phyloP scores from a whole-genome alignment of 2,113 vertebrate genomes.

The Salvelinus fontinalis region DNA sequence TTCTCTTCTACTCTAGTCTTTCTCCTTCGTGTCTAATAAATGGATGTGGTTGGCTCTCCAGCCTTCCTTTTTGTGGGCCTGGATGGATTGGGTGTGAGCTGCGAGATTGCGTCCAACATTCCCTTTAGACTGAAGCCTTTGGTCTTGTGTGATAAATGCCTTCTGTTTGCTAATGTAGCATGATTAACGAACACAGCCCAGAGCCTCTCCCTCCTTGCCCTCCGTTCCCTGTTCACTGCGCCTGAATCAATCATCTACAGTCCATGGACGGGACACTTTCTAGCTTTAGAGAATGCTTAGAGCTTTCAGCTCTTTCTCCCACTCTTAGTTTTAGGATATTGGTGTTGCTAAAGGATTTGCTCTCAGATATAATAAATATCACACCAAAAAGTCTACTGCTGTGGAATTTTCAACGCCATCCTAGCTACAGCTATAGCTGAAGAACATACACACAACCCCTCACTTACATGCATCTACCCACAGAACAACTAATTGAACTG shows the following conservation, averaged over 20 bases:
- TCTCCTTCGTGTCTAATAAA: conserved; percentile 47
- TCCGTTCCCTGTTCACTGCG: conserved; percentile 40
- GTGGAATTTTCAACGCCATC: background rate
- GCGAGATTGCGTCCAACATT: conserved; percentile 69
- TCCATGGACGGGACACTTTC: conserved; percentile 63
- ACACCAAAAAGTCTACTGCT: background rate
- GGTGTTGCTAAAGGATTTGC: conserved; percentile 18
- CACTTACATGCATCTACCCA: background rate
- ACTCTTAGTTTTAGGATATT: background rate
- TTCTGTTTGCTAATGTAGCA: conserved; percentile 71
- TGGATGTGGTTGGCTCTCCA: conserved; percentile 54
- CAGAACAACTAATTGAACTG: no score
- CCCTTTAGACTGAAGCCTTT: conserved; percentile 67
- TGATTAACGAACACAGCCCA: conserved; percentile 74
- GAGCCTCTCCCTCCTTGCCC: conserved; percentile 59
- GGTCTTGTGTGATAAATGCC: conserved; percentile 75
- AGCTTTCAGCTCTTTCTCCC: background rate
- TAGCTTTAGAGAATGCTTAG: conserved; percentile 40
- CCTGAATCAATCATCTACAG: conserved; percentile 72
- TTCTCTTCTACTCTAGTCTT: conserved; percentile 33
- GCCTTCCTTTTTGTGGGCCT: conserved; percentile 54
- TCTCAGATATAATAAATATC: background rate
- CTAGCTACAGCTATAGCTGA: background rate
- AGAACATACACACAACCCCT: background rate
- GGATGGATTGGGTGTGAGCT: conserved; percentile 70